phyloP scores from a whole-genome alignment of 2,113 vertebrate genomes.

The Parus major region DNA sequence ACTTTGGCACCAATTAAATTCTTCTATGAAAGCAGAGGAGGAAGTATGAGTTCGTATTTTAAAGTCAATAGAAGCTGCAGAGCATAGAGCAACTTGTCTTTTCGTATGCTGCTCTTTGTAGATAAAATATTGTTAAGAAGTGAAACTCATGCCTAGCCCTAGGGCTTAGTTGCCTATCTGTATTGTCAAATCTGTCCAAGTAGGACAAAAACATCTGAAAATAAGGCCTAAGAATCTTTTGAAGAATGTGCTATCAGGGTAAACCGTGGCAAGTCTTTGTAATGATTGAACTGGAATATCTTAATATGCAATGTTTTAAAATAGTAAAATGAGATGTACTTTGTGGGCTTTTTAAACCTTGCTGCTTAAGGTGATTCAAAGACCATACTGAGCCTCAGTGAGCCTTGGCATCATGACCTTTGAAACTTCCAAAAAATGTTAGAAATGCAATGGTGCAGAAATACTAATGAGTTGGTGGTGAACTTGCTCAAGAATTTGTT shows the following conservation, averaged over 20 bases:
- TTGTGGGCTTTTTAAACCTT: not conserved
- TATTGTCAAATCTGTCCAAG: not conserved
- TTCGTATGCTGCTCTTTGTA: slow-evolving; percentile 19
- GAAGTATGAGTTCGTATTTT: not conserved
- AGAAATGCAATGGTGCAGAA: not conserved
- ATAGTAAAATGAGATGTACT: not conserved
- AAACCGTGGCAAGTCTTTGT: not conserved
- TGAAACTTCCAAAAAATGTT: not conserved
- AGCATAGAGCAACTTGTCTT: slow-evolving; percentile 30
- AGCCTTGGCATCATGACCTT: not conserved
- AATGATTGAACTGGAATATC: not conserved
- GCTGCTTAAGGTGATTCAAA: not conserved
- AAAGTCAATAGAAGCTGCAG: slow-evolving; percentile 46
- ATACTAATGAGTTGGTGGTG: not conserved
- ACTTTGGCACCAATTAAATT: slow-evolving; percentile 59
- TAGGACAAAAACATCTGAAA: slow-evolving; percentile 12
- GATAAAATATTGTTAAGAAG: slow-evolving; percentile 26
- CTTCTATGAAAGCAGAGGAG: slow-evolving; percentile 21
- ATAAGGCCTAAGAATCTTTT: not conserved
- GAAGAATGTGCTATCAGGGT: not conserved
- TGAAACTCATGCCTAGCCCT: slow-evolving; percentile 5
- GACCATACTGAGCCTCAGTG: not conserved
- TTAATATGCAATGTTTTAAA: not conserved
- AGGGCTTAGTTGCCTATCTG: not conserved
- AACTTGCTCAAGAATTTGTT: not conserved